Evolutionary conservation across 2,888 invertebrate genomes (phyloP).

Genomic region (Mesorhabditis sp.): DNA sequence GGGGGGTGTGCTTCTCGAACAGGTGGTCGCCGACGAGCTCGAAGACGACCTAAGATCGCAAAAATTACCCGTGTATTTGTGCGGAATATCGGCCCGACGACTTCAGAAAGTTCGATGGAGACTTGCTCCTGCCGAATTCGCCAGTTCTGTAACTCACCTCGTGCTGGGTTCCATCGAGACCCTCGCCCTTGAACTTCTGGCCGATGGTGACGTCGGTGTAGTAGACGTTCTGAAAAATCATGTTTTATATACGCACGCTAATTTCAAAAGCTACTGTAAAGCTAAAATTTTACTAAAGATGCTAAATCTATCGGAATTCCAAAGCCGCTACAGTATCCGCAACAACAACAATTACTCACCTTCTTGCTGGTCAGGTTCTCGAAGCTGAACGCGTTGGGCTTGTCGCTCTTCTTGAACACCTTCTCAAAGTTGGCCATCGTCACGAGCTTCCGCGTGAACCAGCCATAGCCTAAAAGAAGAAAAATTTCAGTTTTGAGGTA

Average conservation of each 20-base stretch:
- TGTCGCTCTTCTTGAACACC: conserved; percentile 29
- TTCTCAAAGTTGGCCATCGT: conserved; percentile 46
- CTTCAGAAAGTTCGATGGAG: too few relatives aligned
- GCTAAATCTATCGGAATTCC: too few relatives aligned
- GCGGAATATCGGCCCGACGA: too few relatives aligned
- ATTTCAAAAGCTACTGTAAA: too few relatives aligned
- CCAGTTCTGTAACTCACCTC: conserved; percentile 28
- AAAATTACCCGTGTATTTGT: neutral
- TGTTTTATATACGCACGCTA: neutral
- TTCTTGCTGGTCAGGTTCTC: conserved; percentile 52
- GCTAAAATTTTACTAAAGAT: too few relatives aligned
- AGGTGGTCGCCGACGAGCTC: conserved; percentile 33
- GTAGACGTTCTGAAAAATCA: conserved; percentile 27
- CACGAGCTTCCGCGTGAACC: conserved; percentile 47
- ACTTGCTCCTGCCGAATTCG: neutral
- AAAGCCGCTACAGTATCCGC: too few relatives aligned
- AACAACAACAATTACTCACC: conserved; percentile 3
- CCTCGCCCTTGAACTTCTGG: conserved; percentile 48
- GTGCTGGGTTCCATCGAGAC: conserved; percentile 50
- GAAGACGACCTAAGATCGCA: conserved; percentile 35
- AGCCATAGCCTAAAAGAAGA: conserved; percentile 35
- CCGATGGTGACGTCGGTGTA: conserved; percentile 47
- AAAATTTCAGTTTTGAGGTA: neutral
- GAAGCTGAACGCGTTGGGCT: conserved; percentile 27
- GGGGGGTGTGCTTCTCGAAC: conserved; percentile 42